Evolutionary conservation across 1,140 invertebrate species (phyloP), one percentile per base, ranked within the genome.

Genomic region (Drosophila pandora): DNA sequence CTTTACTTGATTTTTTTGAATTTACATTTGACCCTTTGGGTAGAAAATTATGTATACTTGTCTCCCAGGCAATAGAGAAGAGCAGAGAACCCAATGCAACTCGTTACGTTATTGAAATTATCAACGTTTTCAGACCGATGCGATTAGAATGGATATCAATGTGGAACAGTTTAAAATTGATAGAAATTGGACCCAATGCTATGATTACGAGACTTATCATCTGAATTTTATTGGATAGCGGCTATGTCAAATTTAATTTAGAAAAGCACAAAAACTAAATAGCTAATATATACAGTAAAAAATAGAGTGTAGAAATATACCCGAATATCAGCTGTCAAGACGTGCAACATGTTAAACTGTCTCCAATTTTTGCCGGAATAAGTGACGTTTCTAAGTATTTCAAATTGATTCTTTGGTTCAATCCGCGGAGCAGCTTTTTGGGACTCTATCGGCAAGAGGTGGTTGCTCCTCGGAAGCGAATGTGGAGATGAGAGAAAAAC

Each of bases 61-160:
- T 60, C 68, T 65, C 59, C 76, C 45, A 72, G 68, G 76, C 69
- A 74, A 55, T 50, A 13, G 43, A 43, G 17, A 56, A 43, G 37
- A 13, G 41, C 25, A 41, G 50, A 61, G 13, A 22, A 32, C 7
- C 10, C 25, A n/a, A 39, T 39, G 76, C 54, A 67, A 82, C 78
- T 82, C 70, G 75, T 82, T 87, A 71, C 69, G 73, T 83, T 70
- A 82, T 85, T 82, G 78, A 85, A 85, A 87, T 87, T 77, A 78
- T 78, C 87, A 85, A 85, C 82, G 69, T 71, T 85, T 78, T 78
- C 54, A 48, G 50, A 60, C 72, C 60, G 73, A 68, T 82, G 68
- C 63, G 77, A 87, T 87, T 82, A 87, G 70, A 85, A 81, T 75
- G 61, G 57, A 1, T 43, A 21, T 43, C 13, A 21, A 21, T 43